Evolutionary conservation across 2,888 invertebrate genomes (phyloP), one percentile per base, ranked within the genome.

Genomic region (Rotaria macrura): DNA sequence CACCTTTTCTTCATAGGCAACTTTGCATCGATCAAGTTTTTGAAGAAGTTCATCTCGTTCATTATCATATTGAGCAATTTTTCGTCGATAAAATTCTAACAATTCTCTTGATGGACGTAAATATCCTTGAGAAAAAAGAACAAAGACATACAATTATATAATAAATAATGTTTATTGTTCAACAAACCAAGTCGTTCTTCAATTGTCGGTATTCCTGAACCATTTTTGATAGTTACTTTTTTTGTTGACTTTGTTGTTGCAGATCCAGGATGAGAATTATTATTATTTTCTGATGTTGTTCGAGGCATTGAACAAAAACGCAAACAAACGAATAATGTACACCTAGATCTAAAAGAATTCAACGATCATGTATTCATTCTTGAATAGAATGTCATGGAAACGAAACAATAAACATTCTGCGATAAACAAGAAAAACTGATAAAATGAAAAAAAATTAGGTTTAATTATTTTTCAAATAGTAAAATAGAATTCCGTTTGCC

Each of bases 31-130:
- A 49, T 90, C 90, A n/a, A 91, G 87, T 87, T 89, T 90, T 72
- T 88, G 88, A 25, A 89, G 88, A 85, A 90, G 88, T 29, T 88
- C 88, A 87, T 90, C 90, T 87, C 91, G 90, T 87, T 91, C 91
- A 85, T 89, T 88, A 86, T 91, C 90, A 88, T 90, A 90, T 85
- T 91, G 90, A 12, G 89, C 89, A 85, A 91, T 90, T 87, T 91
- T 91, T 88, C 90, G 90, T 52, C 91, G 87, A 87, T 91, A 91
- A 87, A 90, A 91, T 87, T 91, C 91, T 34, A 91, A 87, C 65
- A 91, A 88, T 87, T 91, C 90, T 86, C 91, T 84, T 2, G 91
- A 91, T 23, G 91, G 91, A 34, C 90, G 88, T n/a, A 91, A 87
- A 79, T 90, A 89, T 47, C 90, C 90, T 91, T 86, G 12, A 49